Base-by-base conservation (phyloP, 2,888 invertebrate species). In the Oscheius sp. region DNA sequence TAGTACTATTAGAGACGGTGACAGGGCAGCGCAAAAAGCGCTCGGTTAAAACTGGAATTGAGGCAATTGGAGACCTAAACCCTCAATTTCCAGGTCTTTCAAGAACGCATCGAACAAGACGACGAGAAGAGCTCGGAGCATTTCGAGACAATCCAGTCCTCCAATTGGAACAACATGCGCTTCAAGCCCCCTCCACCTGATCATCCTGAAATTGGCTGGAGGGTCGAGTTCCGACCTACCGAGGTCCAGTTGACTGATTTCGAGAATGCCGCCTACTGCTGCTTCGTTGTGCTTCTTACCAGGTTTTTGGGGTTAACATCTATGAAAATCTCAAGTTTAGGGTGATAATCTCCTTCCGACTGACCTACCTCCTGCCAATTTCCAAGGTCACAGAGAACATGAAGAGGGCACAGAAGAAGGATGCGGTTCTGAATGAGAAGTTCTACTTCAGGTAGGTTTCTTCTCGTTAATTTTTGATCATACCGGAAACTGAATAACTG, bases 141-240 rank as follows among this genome's bases (percentile, higher is more conserved):
- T 90, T 99, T 99, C 91, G 99, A 99, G 92, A 89, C 89, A 13
- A 89, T 89, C 62, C 89, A 89, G 76, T 85, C 85, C n/a, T 88
- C 88, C 4, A 89, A 89, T 76, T 89, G 89, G 89, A 87, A 87
- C 86, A 89, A 89, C 70, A 89, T 89, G 89, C 81, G 89, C 11
- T 84, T 81, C 79, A 81, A 83, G 70, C 97, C 97, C 47, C 98
- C 98, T 58, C 96, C 96, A 35, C 95, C 96, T 0, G 90, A 91
- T 21, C 94, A 96, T 90, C 95, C 96, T 9, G 92, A 94, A 66
- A 99, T 99, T 88, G 99, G 99, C 51, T 99, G 99, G 99, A 93
- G 99, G 83, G 99, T 99, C 0, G 99, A 99, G 92, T 99, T 99
- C 92, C 93, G 99, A 42, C 98, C 99, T 57, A 98, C 98, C 90